A percentile compares a stretch with the other conserved stretches of the same genome.
phyloP scores from a whole-genome alignment of 2,797 vertebrate species.

The Otolemur crassicaudatus region DNA sequence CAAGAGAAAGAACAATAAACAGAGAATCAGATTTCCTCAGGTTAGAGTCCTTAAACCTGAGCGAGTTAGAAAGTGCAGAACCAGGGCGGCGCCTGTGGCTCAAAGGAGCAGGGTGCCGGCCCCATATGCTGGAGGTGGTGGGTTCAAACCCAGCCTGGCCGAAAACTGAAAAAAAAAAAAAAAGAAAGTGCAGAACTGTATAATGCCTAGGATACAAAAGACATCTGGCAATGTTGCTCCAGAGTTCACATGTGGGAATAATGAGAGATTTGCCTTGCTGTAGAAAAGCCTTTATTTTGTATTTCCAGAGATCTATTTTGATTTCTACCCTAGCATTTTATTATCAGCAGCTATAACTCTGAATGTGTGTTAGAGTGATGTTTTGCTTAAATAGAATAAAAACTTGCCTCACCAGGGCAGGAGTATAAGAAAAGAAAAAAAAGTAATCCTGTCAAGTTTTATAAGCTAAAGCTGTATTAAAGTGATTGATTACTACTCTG shows the following conservation, averaged over 20 bases:
- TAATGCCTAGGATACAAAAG: background rate
- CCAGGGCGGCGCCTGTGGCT: too few species aligned
- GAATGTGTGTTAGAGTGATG: background rate
- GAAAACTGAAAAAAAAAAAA: too few species aligned
- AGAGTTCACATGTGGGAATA: background rate
- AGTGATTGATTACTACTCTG: background rate
- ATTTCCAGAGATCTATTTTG: conserved; percentile 43
- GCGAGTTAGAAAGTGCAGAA: background rate
- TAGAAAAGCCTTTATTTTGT: background rate
- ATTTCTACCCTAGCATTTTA: conserved; percentile 39
- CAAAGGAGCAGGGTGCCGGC: too few species aligned
- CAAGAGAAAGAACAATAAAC: background rate
- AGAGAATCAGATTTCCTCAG: background rate
- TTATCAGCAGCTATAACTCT: conserved; percentile 42
- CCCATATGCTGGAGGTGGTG: too few species aligned
- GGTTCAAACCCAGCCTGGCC: too few species aligned
- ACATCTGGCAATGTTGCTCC: background rate
- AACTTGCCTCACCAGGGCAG: background rate
- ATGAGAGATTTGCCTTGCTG: background rate
- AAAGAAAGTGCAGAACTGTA: background rate
- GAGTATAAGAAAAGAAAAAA: background rate
- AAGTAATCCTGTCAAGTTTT: background rate
- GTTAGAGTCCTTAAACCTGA: background rate
- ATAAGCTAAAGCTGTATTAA: background rate
- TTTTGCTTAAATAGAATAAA: conserved; percentile 42